These are phyloP conservation scores for Tenthredo livida DNA, from an alignment of 2,888 invertebrate genomes.

Conservation along the genomic window DNA sequence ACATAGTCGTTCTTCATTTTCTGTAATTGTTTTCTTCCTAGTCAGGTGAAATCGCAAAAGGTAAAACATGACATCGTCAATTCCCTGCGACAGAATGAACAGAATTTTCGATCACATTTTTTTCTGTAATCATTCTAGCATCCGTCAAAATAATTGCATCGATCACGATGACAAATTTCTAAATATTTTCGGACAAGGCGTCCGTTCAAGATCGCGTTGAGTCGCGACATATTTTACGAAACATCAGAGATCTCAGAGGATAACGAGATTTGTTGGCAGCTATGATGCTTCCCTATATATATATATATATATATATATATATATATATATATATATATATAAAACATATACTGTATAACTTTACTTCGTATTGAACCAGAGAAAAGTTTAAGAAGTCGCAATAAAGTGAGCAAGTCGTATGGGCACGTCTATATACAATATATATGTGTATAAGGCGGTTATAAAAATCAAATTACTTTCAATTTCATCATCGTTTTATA, in stretches of 20 bases:
- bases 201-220: conserved; percentile 1
- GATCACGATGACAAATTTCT: background rate
- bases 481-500: conserved; percentile 15
- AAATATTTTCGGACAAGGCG: background rate
- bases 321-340: no score
- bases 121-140: background rate
- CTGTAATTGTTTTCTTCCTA: background rate
- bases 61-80: background rate
- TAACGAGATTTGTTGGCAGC: conserved; percentile 45
- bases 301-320: no score
- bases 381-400: conserved; percentile 34
- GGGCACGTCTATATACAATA: no score
- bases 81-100: background rate
- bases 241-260: background rate
- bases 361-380: background rate
- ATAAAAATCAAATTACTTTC: conserved; percentile 39
- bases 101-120: background rate
- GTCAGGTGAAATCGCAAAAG: background rate
- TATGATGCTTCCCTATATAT: background rate
- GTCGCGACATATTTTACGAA: conserved; percentile 18
- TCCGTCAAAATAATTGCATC: background rate
- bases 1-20: background rate
- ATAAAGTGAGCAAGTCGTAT: background rate
- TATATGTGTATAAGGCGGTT: background rate
- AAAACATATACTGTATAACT: background rate